These are phyloP conservation scores for Bellardia bayeri DNA, from an alignment of 2,888 invertebrate species.

Conservation along the genomic window DNA sequence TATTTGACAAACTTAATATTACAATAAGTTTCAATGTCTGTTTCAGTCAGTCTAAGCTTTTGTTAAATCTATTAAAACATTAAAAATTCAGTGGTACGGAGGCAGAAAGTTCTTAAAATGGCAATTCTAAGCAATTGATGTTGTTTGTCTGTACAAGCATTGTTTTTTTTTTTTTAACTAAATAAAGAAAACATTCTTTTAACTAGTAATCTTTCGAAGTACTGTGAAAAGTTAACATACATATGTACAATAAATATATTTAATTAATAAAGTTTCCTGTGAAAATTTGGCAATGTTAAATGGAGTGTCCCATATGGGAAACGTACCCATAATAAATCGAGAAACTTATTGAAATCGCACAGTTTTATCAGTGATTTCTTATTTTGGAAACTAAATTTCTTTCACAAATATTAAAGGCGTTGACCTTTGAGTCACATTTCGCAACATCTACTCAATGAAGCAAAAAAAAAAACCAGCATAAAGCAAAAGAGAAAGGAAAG, in stretches of 20 bases:
- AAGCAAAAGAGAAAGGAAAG: neutral
- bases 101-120: too few species aligned
- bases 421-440: slow-evolving; percentile 38
- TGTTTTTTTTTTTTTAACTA: too few species aligned
- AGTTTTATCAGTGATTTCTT: slow-evolving; percentile 1
- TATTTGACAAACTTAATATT: too few species aligned
- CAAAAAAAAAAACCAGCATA: slow-evolving; percentile 1
- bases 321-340: neutral
- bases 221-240: too few species aligned
- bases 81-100: too few species aligned
- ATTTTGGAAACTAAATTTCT: neutral
- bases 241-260: neutral
- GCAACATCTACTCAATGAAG: neutral
- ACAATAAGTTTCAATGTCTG: too few species aligned
- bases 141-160: too few species aligned
- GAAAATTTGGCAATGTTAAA: neutral
- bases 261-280: neutral
- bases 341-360: slow-evolving; percentile 5
- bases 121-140: too few species aligned
- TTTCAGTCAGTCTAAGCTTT: too few species aligned
- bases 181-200: too few species aligned
- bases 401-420: slow-evolving; percentile 15
- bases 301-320: slow-evolving; percentile 10
- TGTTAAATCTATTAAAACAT: too few species aligned
- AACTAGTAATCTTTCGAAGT: too few species aligned